Base-by-base conservation (phyloP, 2,888 invertebrate genomes). In the Steinernema hermaphroditum region DNA sequence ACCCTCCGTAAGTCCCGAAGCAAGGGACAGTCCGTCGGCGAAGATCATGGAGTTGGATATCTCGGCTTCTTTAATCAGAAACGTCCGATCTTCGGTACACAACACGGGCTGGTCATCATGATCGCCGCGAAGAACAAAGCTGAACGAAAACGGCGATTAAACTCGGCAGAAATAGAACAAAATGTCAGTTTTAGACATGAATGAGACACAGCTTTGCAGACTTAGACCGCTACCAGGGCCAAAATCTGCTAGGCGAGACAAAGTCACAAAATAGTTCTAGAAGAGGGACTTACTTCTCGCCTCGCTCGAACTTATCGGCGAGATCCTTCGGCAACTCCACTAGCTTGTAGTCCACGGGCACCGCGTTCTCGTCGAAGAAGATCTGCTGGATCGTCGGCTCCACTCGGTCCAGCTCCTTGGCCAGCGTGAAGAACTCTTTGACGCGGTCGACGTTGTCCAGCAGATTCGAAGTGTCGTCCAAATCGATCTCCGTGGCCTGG, bases 371-470 rank as follows among this genome's bases (percentile, higher is more conserved):
- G 62, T 24, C 29, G 34, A 62, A 62, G 62, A 27, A 62, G 32
- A 62, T 32, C 62, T 62, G 62, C 62, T 62, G 62, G 14, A 62
- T 62, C 14, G 16, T 27, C 29, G 62, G 62, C 32, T 62, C 62
- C 32, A 62, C 32, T 16, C 29, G 29, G 9, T 62, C 62, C 8
- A 62, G 32, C 32, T 62, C 62, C 62, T 62, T 62, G 32, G 62
- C 62, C 62, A 62, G 16, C n/a, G 9, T 32, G 62, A 62, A 62
- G 62, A 62, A 62, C 32, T 29, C 16, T 32, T 62, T 62, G 32
- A 62, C 62, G 62, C 62, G 32, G 1, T 62, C 32, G 29, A 62
- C 62, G 62, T 62, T 32, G 62, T 62, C 32, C 62, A 62, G 62
- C 14, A 62, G 62, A 16, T 34, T 34, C 32, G 62, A 32, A 16